Evolutionary conservation across 2,888 invertebrate species (phyloP), one percentile per base, ranked within the genome.

Genomic region (Chaetogeoica ovagalla): DNA sequence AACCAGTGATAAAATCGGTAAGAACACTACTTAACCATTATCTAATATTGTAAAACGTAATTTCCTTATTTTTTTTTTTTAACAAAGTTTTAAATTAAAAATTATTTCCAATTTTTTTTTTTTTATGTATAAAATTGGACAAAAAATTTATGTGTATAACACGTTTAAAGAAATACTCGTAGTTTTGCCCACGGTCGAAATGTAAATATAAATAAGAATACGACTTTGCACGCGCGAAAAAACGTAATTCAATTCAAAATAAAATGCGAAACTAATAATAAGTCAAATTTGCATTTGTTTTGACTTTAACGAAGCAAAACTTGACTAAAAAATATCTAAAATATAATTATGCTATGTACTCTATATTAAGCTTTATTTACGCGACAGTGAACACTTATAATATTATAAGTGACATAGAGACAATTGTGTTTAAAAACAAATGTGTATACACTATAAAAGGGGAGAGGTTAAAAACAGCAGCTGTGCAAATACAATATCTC

Each of bases 401-500:
- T n/a, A 70, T 71, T 37, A 57, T 71, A 72, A 72, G 43, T 72
- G 6, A 59, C 43, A 39, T 23, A 43, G 59, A 60, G 59, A 60
- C 43, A 11, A 43, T 72, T 70, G 19, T 60, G 21, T 71, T 43
- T n/a, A 0, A 60, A 70, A 60, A 19, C n/a, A 11, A 55, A 55
- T 11, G 15, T 21, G 43, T 39, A 23, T 23, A 60, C 4, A 30
- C 30, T 2, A 13, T 6, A 62, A 55, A 70, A 21, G 39, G 48
- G 23, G 4, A 15, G 30, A 39, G n/a, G 48, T 57, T 66, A 23
- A 75, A 66, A 75, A 57, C 66, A 75, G 23, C 66, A 66, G 66
- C 75, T 57, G 75, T 39, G 23, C 23, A 66, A 75, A 75, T n/a
- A n/a, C 66, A 75, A 23, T 43, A 37, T 43, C 39, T 39, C 43